A percentile compares a stretch with the other conserved stretches of the same genome.
phyloP scores from a whole-genome alignment of 2,797 vertebrate genomes.

The Octomys mimax region DNA sequence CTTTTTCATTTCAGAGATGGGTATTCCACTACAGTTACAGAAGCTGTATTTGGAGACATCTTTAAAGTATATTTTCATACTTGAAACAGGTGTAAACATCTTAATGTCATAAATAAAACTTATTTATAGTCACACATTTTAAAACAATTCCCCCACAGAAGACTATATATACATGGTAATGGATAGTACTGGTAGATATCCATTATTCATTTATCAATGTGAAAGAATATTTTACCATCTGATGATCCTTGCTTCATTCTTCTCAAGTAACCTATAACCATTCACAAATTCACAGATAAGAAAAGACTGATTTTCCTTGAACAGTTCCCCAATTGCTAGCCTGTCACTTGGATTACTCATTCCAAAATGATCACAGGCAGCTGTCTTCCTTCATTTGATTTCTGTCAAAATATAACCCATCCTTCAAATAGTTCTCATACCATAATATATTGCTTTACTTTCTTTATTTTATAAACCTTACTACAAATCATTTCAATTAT shows the following conservation, averaged over 20 bases:
- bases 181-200: fast-evolving
- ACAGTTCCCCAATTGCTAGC: not conserved
- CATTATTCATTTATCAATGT: not conserved
- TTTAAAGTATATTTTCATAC: no score
- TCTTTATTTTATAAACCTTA: not conserved
- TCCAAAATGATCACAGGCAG: not conserved
- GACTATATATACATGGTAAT: not conserved
- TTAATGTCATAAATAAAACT: not conserved
- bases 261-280: fast-evolving
- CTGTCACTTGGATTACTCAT: not conserved
- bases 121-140: not conserved
- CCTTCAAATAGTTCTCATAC: not conserved
- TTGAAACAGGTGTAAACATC: not conserved
- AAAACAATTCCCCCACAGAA: not conserved
- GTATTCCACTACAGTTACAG: no score
- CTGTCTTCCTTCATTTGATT: not conserved
- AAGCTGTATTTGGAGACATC: no score
- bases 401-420: not conserved
- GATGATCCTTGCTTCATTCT: not conserved
- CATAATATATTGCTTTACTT: not conserved
- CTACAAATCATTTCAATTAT: not conserved
- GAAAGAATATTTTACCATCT: not conserved
- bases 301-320: not conserved
- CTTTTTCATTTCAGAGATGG: no score
- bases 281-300: not conserved